Conservation (phyloP, 2,797 vertebrate species). For the Bradypus variegatus region DNA sequence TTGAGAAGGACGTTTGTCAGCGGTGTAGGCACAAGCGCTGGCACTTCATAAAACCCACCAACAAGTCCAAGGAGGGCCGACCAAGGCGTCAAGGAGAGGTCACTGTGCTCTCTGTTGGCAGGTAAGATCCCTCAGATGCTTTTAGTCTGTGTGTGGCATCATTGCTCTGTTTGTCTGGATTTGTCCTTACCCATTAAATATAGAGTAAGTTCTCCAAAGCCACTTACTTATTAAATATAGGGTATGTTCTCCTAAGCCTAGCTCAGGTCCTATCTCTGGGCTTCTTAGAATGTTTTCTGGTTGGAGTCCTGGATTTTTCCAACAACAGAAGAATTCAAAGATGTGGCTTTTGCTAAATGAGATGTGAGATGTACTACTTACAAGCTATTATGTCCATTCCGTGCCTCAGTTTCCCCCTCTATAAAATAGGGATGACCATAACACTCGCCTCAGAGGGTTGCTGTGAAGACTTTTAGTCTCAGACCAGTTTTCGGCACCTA, state of each 20-base stretch:
- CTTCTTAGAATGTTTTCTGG: not conserved
- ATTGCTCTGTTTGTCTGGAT: not conserved
- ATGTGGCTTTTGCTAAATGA: not conserved
- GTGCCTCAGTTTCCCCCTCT: not conserved
- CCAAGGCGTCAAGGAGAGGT: conserved; percentile 81
- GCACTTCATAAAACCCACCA: conserved; percentile 81
- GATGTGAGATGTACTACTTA: not conserved
- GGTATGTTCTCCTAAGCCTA: not conserved
- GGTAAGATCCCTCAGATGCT: conserved; percentile 71
- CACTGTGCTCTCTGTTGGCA: conserved; percentile 94
- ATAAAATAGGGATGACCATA: not conserved
- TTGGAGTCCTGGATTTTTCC: not conserved
- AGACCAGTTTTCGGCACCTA: not conserved
- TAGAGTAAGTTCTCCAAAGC: too few relatives aligned
- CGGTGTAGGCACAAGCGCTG: conserved; percentile 93
- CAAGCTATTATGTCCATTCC: not conserved
- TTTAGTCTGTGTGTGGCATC: not conserved
- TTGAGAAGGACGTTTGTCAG: conserved; percentile 84
- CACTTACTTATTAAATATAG: too few relatives aligned
- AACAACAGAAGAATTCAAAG: not conserved
- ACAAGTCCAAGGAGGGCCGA: conserved; percentile 73
- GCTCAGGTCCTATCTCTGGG: not conserved
- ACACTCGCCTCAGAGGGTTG: not conserved
- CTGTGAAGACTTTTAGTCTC: not conserved
- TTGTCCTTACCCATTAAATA: not conserved